phyloP scores from a whole-genome alignment of 1,140 invertebrate genomes.

The Lasioglossum baleicum region DNA sequence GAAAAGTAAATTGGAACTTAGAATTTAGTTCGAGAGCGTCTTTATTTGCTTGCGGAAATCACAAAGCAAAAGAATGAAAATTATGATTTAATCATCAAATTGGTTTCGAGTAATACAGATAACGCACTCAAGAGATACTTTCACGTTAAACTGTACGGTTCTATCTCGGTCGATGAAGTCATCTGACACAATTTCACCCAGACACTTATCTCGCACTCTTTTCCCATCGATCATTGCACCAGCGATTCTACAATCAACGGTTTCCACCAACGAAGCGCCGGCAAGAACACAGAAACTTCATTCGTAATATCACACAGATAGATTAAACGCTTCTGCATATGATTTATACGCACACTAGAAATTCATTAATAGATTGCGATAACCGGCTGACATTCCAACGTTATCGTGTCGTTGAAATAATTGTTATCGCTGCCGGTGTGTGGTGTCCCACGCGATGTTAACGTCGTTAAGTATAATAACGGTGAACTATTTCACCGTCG shows the following conservation, averaged over 20 bases:
- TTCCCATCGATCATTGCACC: neutral
- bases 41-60: no score
- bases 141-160: neutral
- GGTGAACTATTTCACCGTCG: conserved; percentile 9
- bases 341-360: conserved; percentile 36
- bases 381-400: conserved; percentile 48
- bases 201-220: conserved; percentile 2
- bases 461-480: conserved; percentile 28
- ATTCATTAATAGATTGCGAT: conserved; percentile 53
- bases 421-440: conserved; percentile 48
- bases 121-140: neutral
- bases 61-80: no score
- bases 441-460: conserved; percentile 24
- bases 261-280: neutral
- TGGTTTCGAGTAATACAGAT: neutral
- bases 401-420: conserved; percentile 55
- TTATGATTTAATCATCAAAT: no score
- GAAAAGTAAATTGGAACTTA: no score
- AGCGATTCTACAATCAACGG: neutral
- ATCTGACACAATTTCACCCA: conserved; percentile 7
- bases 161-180: conserved; percentile 10
- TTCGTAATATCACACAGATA: neutral
- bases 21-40: no score
- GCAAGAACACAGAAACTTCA: neutral
- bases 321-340: conserved; percentile 21